A percentile compares a stretch with the other conserved stretches of the same genome.
phyloP scores from a whole-genome alignment of 2,888 invertebrate species.

The Parnassius mnemosyne region DNA sequence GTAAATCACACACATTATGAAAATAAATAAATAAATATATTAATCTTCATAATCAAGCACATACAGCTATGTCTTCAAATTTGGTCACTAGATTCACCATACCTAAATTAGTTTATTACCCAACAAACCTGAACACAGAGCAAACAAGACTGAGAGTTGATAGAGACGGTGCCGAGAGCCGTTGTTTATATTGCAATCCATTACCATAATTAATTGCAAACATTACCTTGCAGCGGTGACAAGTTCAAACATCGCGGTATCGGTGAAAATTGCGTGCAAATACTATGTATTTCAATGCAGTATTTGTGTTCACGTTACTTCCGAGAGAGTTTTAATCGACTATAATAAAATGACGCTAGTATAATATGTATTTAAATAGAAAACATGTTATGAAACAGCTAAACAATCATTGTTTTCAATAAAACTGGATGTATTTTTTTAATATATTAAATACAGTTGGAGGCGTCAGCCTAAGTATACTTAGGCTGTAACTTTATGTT shows the following conservation, averaged over 20 bases:
- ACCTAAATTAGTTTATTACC: conserved; percentile 28
- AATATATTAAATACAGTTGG: too few relatives aligned
- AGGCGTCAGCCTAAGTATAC: too few relatives aligned
- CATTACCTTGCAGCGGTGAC: conserved; percentile 58
- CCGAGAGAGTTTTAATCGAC: conserved; percentile 19
- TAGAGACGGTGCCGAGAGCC: conserved; percentile 26
- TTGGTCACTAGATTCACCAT: background rate
- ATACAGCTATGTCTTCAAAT: background rate
- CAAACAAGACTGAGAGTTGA: conserved; percentile 40
- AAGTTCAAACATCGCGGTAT: conserved; percentile 61
- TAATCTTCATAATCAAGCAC: too few relatives aligned
- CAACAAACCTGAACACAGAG: conserved; percentile 39
- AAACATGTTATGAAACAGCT: too few relatives aligned
- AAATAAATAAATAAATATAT: too few relatives aligned
- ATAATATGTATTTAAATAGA: too few relatives aligned
- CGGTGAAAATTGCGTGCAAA: conserved; percentile 60
- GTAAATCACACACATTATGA: too few relatives aligned
- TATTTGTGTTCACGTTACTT: conserved; percentile 24
- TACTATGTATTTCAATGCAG: conserved; percentile 46
- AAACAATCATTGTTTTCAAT: too few relatives aligned
- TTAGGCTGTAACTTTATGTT: too few relatives aligned
- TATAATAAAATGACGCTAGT: conserved; percentile 34
- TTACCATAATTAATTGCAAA: conserved; percentile 74
- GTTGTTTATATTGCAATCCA: conserved; percentile 55
- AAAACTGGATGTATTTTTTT: too few relatives aligned